These are phyloP conservation scores for Thumatha senex DNA, from an alignment of 2,888 invertebrate species.

Conservation along the genomic window DNA sequence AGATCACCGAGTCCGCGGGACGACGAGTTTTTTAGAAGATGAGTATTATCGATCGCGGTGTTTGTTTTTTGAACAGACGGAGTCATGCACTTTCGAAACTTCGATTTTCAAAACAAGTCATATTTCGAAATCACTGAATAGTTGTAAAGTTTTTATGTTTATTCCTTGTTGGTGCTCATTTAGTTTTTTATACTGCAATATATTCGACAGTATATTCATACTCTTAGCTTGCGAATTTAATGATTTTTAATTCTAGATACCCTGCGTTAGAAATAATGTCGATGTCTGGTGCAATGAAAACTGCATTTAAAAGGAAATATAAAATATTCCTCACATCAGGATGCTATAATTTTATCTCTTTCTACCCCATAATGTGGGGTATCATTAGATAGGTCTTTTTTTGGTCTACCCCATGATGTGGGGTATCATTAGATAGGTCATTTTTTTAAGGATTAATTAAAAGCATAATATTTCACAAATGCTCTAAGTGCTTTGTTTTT, in stretches of 20 bases:
- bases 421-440: too few relatives aligned
- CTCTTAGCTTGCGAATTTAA: not conserved
- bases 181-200: not conserved
- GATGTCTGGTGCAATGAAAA: not conserved
- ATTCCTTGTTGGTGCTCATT: not conserved
- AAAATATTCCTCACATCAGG: too few relatives aligned
- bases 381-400: too few relatives aligned
- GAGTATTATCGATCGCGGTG: not conserved
- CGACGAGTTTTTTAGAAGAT: not conserved
- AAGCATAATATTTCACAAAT: too few relatives aligned
- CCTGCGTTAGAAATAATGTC: not conserved
- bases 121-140: not conserved
- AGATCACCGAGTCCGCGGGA: too few relatives aligned
- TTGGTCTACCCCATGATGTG: too few relatives aligned
- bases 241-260: not conserved
- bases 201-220: slow-evolving; percentile 2
- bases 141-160: slow-evolving; percentile 7
- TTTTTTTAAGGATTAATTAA: too few relatives aligned
- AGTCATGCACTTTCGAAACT: not conserved
- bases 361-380: too few relatives aligned
- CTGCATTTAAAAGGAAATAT: not conserved
- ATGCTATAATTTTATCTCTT: too few relatives aligned
- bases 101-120: not conserved
- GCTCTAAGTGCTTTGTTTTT: too few relatives aligned
- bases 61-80: not conserved